Evolutionary conservation across 2,797 vertebrate genomes (phyloP).

Genomic region (Lithobates sylvaticus): DNA sequence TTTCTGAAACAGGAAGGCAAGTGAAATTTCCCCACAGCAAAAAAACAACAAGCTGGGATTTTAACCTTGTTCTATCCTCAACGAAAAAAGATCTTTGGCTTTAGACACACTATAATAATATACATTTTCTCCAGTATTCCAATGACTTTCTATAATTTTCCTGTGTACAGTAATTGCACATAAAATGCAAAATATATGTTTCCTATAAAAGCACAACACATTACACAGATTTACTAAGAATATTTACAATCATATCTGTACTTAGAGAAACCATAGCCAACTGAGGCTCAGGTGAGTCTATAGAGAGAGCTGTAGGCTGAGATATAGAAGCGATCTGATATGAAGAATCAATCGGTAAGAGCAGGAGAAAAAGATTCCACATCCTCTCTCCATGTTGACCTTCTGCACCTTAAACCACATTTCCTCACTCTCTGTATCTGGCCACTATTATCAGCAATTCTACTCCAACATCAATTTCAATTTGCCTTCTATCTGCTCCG

Average conservation of each 20-base stretch:
- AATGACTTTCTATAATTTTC: no score
- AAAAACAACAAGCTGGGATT: no score
- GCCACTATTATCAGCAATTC: conserved; percentile 3
- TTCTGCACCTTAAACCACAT: background rate
- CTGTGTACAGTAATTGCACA: no score
- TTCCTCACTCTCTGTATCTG: conserved; percentile 1
- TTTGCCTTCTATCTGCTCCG: background rate
- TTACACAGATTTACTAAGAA: background rate
- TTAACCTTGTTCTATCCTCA: no score
- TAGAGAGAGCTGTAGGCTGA: background rate
- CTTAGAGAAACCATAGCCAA: background rate
- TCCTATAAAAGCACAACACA: background rate
- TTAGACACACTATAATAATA: no score
- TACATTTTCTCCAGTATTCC: no score
- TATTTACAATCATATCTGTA: background rate
- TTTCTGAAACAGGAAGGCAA: no score
- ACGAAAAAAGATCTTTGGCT: no score
- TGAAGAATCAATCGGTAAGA: background rate
- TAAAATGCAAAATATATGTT: no score
- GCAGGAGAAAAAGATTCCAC: background rate
- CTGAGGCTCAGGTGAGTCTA: background rate
- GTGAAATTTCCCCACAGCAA: no score
- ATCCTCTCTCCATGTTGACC: background rate
- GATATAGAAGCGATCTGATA: background rate
- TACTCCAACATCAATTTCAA: background rate